A percentile compares a stretch with the other conserved stretches of the same genome.
These are phyloP conservation scores for Eupithecia inturbata DNA, from an alignment of 2,888 invertebrate species.

Conservation along the genomic window DNA sequence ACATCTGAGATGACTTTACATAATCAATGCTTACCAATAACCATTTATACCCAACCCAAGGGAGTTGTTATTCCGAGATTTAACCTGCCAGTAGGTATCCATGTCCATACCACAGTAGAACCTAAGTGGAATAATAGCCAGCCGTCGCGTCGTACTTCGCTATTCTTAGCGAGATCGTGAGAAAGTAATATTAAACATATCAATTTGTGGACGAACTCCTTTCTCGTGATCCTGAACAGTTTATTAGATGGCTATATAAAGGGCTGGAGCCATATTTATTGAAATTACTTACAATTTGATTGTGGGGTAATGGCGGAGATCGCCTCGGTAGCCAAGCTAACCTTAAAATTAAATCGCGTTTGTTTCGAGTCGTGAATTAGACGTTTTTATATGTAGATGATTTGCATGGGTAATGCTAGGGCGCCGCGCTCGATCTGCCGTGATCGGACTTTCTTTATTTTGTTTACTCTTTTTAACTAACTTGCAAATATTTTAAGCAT, in stretches of 20 bases:
- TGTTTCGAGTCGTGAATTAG: slow-evolving; percentile 74
- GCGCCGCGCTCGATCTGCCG: slow-evolving; percentile 14
- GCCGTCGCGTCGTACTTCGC: slow-evolving; percentile 25
- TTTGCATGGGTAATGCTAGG: slow-evolving; percentile 46
- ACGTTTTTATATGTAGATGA: slow-evolving; percentile 64
- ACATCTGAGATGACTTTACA: not conserved
- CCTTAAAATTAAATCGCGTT: slow-evolving; percentile 73
- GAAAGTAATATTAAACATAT: slow-evolving; percentile 83
- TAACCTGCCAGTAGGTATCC: not conserved
- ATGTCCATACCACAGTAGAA: not conserved
- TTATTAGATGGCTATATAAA: slow-evolving; percentile 79
- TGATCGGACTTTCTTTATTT: slow-evolving; percentile 21
- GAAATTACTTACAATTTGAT: slow-evolving; percentile 83
- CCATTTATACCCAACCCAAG: not conserved
- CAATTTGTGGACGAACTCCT: slow-evolving; percentile 79
- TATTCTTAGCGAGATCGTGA: slow-evolving; percentile 67
- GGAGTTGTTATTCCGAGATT: not conserved
- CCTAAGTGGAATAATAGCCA: slow-evolving; percentile 21
- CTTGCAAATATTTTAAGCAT: not conserved
- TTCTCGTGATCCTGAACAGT: slow-evolving; percentile 82
- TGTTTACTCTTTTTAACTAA: slow-evolving; percentile 17
- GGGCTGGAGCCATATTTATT: slow-evolving; percentile 79
- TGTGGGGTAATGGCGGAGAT: slow-evolving; percentile 71
- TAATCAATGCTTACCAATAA: too few species aligned
- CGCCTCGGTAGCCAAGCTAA: slow-evolving; percentile 70